Base-by-base conservation (phyloP, 1,140 invertebrate genomes). In the Drosophila biarmipes region DNA sequence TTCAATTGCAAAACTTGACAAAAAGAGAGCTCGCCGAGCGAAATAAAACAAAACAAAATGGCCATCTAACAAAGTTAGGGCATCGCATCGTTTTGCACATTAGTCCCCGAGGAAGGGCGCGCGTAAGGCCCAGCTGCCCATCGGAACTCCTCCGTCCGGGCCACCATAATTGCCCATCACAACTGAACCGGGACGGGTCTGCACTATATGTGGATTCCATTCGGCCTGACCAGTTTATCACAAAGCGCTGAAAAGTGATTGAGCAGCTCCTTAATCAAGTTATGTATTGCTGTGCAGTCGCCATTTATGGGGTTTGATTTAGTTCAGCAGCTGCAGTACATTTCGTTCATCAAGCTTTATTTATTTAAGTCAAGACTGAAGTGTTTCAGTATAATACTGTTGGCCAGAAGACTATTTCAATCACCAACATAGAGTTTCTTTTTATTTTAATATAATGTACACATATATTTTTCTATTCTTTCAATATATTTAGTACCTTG, bases 1-100 rank as follows among this genome's bases (percentile, higher is more conserved):
- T 87, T 87, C 81, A 82, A 86, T 86, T 80, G 81, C 68, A 87
- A 71, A 81, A 79, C 82, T 87, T 81, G 58, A 81, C 59, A 81
- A 49, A 49, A 49, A 29, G 14, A 4, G 45, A 27, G 48, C 43
- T 8, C 48, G 35, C 57, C 40, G 38, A 37, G 15, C 59, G 19
- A 64, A 58, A 67, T 67, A 35, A 67, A 67, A 67, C 63, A 67
- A 66, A 64, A 38, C 59, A 40, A 67, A 66, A 67, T 67, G 59
- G 59, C 29, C 59, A 64, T 67, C 43, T 67, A 67, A 67, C 63
- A 64, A 67, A 67, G 63, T 66, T 64, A 67, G 35, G 27, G 59
- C 59, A 49, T 48, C 62, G 59, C 59, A 49, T 48, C 62, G 62
- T 40, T 66, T 63, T 66, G 62, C 62, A 63, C 62, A 66, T 63